phyloP scores from a whole-genome alignment of 2,888 invertebrate species.

The Brachyptera putata region DNA sequence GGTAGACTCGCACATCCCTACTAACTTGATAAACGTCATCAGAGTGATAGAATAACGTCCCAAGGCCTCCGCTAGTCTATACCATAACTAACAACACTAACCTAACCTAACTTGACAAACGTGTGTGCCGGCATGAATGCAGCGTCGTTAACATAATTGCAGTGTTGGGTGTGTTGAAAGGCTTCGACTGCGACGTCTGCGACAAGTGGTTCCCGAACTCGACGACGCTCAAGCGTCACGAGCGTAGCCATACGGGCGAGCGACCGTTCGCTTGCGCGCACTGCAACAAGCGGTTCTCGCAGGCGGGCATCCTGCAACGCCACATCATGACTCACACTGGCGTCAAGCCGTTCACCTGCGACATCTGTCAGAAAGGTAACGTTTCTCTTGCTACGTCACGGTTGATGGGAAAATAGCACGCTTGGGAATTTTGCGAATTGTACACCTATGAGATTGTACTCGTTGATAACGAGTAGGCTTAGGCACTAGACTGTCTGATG shows the following conservation, averaged over 20 bases:
- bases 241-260: conserved; percentile 62
- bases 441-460: too few relatives aligned
- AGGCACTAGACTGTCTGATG: too few relatives aligned
- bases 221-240: conserved; percentile 64
- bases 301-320: conserved; percentile 63
- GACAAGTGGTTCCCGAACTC: conserved; percentile 63
- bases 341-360: conserved; percentile 62
- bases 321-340: conserved; percentile 58
- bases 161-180: neutral
- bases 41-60: too few relatives aligned
- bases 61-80: too few relatives aligned
- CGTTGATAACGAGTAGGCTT: too few relatives aligned
- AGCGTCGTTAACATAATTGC: too few relatives aligned
- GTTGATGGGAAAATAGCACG: too few relatives aligned
- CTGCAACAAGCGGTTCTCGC: conserved; percentile 64
- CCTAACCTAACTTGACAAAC: neutral
- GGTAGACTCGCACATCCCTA: too few relatives aligned
- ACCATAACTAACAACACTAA: too few relatives aligned
- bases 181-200: conserved; percentile 49
- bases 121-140: neutral
- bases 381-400: too few relatives aligned
- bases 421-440: too few relatives aligned
- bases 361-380: conserved; percentile 57
- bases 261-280: conserved; percentile 51
- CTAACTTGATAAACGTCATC: too few relatives aligned